Evolutionary conservation across 2,113 vertebrate genomes (phyloP), one percentile per base, ranked within the genome.

Genomic region (Lutjanus erythropterus): DNA sequence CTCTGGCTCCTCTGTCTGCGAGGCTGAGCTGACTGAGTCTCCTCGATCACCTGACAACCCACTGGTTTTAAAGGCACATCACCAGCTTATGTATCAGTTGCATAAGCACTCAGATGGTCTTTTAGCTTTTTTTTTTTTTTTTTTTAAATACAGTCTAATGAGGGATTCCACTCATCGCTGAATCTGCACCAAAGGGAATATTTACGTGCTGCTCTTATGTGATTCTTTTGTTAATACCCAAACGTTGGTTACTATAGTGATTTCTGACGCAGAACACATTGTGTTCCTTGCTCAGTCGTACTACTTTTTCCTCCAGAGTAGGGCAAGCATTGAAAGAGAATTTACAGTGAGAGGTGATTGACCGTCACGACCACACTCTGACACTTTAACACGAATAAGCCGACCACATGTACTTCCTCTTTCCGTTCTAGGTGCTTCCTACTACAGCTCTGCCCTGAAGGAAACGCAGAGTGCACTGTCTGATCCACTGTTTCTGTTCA

Each of bases 31-130:
- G 89, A 89, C 92, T 81, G 92, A 88, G 92, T 83, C 83, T 89
- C 87, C 87, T 84, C 52, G 89, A 93, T 95, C 94, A 95, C 94
- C 94, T 95, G 94, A 95, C 93, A 90, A 77, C 87, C 89, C 84
- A 82, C 90, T 91, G 92, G 59, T 94, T 95, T 95, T 95, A 95
- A 95, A 95, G 95, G 91, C 90, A 93, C 93, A 95, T 88, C 87
- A 85, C 92, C 90, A 69, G 81, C 71, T 86, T 80, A 61, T 29
- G 71, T 49, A 71, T 82, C 80, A 44, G 86, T 92, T 92, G 86
- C 80, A 79, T 89, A 92, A 93, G 80, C 84, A 29, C 74, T 75
- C 71, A 62, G 65, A 81, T 44, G 55, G 71, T 77, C 76, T 65
- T 83, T 74, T 53, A 68, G 64, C 68, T 64, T 83, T n/a, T n/a